phyloP scores from a whole-genome alignment of 2,888 invertebrate species.

The Drosophila colorata region DNA sequence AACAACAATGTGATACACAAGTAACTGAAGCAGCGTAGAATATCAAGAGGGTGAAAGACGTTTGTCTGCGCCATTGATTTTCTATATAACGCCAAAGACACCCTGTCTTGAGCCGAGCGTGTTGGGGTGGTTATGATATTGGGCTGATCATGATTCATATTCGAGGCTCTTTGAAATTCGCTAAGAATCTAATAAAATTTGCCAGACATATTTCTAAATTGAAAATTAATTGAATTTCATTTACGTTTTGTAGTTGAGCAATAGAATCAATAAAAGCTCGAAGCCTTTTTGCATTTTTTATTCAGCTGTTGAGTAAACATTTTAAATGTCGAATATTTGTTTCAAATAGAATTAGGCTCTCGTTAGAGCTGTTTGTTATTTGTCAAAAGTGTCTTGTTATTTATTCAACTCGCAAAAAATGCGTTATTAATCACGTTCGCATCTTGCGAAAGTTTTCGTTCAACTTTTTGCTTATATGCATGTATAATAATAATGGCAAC shows the following conservation, averaged over 20 bases:
- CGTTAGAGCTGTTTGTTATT: constrained; percentile 9
- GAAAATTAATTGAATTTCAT: constrained; percentile 26
- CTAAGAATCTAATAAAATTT: constrained; percentile 1
- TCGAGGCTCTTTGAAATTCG: background rate
- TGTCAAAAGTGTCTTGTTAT: background rate
- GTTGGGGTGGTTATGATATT: background rate
- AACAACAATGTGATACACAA: constrained; percentile 3
- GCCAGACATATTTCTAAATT: background rate
- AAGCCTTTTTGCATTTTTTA: background rate
- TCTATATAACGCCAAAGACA: constrained; percentile 15
- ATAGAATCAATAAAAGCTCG: background rate
- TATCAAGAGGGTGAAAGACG: constrained; percentile 14
- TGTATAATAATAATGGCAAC: constrained; percentile 19
- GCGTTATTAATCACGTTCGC: constrained; percentile 40
- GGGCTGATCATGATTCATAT: constrained; percentile 9
- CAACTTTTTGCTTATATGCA: constrained; percentile 38
- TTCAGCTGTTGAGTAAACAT: too few species aligned
- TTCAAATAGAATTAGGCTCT: background rate
- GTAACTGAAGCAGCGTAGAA: constrained; percentile 2
- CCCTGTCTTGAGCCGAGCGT: constrained; percentile 22
- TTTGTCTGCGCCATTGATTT: constrained; percentile 34
- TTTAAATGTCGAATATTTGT: background rate
- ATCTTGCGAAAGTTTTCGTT: constrained; percentile 42
- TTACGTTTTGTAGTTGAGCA: constrained; percentile 9
- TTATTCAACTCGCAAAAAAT: constrained; percentile 2